Evolutionary conservation across 2,888 invertebrate species (phyloP).

Genomic region (Orchesella flavescens): DNA sequence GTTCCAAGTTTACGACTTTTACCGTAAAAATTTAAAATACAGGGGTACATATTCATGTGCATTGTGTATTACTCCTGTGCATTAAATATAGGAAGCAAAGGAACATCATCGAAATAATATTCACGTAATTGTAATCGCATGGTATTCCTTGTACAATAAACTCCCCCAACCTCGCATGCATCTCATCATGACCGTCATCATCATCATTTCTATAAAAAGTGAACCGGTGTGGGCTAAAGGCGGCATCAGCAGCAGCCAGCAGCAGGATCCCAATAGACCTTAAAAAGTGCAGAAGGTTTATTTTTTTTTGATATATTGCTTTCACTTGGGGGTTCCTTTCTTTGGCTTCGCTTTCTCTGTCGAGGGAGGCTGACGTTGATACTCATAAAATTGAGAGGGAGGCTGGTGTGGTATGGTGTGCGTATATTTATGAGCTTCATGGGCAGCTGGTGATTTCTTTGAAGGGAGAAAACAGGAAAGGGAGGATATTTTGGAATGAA

Average conservation of each 20-base stretch:
- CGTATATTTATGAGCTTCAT: conserved; percentile 23
- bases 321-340: conserved; percentile 40
- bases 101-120: conserved; percentile 41
- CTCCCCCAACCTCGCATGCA: conserved; percentile 14
- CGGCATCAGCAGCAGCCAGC: background rate
- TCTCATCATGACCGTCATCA: conserved; percentile 34
- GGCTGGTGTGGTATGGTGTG: background rate
- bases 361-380: background rate
- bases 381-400: background rate
- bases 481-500: conserved; percentile 15
- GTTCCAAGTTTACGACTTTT: background rate
- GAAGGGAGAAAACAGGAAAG: background rate
- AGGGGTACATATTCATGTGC: background rate
- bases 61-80: too few relatives aligned
- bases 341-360: conserved; percentile 23
- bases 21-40: too few relatives aligned
- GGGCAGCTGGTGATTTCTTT: conserved; percentile 1
- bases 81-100: background rate
- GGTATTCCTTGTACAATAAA: background rate
- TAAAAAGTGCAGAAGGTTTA: conserved; percentile 10
- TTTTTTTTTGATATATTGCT: conserved; percentile 51
- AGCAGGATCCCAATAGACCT: conserved; percentile 47
- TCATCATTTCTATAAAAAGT: conserved; percentile 35
- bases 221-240: conserved; percentile 12
- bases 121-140: conserved; percentile 52